phyloP scores from a whole-genome alignment of 2,888 invertebrate genomes.

The Latheticus oryzae region DNA sequence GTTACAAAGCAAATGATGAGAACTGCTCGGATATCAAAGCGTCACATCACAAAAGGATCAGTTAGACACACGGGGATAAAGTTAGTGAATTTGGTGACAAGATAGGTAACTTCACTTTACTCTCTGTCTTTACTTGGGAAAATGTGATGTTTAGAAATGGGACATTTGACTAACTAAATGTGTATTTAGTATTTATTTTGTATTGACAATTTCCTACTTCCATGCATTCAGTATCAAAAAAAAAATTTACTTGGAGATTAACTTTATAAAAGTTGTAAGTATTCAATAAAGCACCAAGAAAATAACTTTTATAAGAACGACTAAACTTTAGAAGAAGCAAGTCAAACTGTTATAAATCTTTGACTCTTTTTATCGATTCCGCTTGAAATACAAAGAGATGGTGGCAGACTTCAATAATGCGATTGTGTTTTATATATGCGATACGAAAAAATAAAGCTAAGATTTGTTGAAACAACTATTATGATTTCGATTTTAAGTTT shows the following conservation, averaged over 20 bases:
- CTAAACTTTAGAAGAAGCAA: too few species aligned
- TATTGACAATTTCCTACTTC: too few species aligned
- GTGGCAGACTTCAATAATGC: too few species aligned
- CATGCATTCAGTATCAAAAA: too few species aligned
- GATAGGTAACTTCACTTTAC: constrained; percentile 1
- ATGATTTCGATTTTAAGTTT: too few species aligned
- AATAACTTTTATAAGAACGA: background rate
- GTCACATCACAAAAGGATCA: constrained; percentile 28
- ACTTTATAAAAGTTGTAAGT: background rate
- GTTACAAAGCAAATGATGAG: constrained; percentile 37
- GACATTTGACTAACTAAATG: too few species aligned
- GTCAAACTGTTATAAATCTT: constrained; percentile 1
- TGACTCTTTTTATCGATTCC: background rate
- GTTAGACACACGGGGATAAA: constrained; percentile 13
- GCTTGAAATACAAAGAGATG: background rate
- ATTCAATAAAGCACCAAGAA: background rate
- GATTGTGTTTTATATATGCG: too few species aligned
- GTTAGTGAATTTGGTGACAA: constrained; percentile 33
- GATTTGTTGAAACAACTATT: too few species aligned
- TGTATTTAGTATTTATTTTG: too few species aligned
- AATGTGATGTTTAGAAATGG: too few species aligned
- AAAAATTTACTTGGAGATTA: background rate
- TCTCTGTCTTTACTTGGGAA: too few species aligned
- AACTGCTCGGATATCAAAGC: constrained; percentile 36
- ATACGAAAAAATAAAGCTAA: too few species aligned